phyloP scores from a whole-genome alignment of 2,113 vertebrate species.

The Sander lucioperca region DNA sequence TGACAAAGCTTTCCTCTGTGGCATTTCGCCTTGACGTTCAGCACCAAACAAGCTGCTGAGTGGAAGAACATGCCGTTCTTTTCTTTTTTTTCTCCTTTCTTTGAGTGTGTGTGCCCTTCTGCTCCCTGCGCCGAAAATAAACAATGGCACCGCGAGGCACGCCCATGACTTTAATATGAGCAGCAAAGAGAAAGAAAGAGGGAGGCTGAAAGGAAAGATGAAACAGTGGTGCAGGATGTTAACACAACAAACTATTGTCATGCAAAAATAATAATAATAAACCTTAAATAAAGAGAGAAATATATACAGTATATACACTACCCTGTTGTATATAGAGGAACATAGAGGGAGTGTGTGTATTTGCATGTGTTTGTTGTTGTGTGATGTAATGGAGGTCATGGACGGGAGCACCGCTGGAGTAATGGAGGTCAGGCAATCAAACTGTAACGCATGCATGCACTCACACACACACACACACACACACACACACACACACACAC shows the following conservation, averaged over 20 bases:
- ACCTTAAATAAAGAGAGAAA: neutral
- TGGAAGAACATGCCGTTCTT: slow-evolving; percentile 28
- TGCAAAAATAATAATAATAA: neutral
- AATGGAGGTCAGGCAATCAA: slow-evolving; percentile 45
- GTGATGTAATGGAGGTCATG: slow-evolving; percentile 34
- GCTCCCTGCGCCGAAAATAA: slow-evolving; percentile 58
- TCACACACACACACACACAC: neutral
- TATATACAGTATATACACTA: neutral
- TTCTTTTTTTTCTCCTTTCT: slow-evolving; percentile 11
- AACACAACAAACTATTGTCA: neutral
- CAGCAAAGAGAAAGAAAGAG: slow-evolving; percentile 12
- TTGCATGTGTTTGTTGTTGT: slow-evolving; percentile 14
- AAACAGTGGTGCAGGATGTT: neutral
- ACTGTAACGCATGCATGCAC: neutral
- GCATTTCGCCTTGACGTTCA: slow-evolving; percentile 51
- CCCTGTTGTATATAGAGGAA: neutral
- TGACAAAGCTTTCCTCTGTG: slow-evolving; percentile 54
- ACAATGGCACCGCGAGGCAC: slow-evolving; percentile 7
- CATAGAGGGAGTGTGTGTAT: neutral
- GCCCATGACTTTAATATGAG: slow-evolving; percentile 50
- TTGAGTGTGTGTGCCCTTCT: slow-evolving; percentile 42
- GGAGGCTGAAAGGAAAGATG: neutral
- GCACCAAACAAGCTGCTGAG: slow-evolving; percentile 44
- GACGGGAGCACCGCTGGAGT: neutral
- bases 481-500: neutral